Evolutionary conservation across 1,140 invertebrate species (phyloP).

Genomic region (Triops longicaudatus): DNA sequence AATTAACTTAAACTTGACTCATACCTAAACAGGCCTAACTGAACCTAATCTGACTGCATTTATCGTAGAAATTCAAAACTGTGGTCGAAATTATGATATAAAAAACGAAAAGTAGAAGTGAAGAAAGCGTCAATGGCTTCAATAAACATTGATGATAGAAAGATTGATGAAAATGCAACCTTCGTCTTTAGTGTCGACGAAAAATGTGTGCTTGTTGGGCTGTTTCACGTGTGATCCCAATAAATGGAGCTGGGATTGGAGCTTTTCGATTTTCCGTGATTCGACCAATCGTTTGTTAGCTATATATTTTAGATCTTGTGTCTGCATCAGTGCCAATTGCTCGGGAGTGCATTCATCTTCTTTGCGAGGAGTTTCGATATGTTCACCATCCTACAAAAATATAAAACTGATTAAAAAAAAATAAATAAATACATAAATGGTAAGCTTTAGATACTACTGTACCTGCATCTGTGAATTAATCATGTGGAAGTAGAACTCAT

Average conservation of each 20-base stretch:
- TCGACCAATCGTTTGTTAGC: constrained; percentile 76
- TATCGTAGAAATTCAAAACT: too few species aligned
- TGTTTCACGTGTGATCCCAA: constrained; percentile 56
- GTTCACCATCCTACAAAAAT: constrained; percentile 46
- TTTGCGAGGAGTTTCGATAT: constrained; percentile 54
- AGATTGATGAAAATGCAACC: constrained; percentile 34
- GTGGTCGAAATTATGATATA: too few species aligned
- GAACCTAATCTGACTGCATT: too few species aligned
- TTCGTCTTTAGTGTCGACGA: constrained; percentile 60
- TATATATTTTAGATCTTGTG: constrained; percentile 85
- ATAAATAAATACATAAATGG: constrained; percentile 25
- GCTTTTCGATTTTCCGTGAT: constrained; percentile 72
- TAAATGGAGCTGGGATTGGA: constrained; percentile 74
- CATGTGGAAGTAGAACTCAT: constrained; percentile 99
- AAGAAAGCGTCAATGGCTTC: too few species aligned
- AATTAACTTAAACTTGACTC: too few species aligned
- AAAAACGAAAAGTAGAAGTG: too few species aligned
- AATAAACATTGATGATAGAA: constrained; percentile 17
- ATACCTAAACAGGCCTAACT: too few species aligned
- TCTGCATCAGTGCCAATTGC: constrained; percentile 79
- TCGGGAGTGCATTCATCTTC: constrained; percentile 58
- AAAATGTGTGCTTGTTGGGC: constrained; percentile 71
- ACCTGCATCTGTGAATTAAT: constrained; percentile 74
- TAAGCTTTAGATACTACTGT: too few species aligned
- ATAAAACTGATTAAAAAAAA: constrained; percentile 19